Evolutionary conservation across 2,113 vertebrate genomes (phyloP).

Genomic region (Origma solitaria): DNA sequence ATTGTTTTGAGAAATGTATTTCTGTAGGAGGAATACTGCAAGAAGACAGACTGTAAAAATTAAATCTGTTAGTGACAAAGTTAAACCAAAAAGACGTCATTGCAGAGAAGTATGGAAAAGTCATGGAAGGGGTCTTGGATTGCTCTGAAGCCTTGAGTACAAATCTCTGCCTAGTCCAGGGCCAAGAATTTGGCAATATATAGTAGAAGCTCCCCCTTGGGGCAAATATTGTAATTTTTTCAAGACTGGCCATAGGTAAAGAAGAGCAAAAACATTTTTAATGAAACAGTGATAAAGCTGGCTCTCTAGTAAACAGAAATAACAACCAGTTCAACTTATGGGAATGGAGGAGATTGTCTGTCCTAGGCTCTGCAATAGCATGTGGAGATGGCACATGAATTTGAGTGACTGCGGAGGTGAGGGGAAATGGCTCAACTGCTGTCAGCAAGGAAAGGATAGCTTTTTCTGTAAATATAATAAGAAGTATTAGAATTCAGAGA

Average conservation of each 20-base stretch:
- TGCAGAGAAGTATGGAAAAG: background rate
- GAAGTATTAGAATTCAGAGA: background rate
- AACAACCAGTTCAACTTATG: background rate
- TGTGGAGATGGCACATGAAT: background rate
- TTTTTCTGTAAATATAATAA: background rate
- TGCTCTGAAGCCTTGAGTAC: background rate
- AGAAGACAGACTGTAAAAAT: background rate
- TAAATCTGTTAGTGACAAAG: background rate
- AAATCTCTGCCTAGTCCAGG: background rate
- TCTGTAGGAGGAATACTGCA: background rate
- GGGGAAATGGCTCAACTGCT: background rate
- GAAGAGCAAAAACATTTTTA: background rate
- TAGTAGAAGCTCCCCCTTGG: background rate
- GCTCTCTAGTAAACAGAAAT: background rate
- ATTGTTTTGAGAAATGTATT: background rate
- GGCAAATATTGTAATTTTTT: background rate
- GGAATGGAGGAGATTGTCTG: background rate
- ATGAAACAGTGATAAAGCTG: background rate
- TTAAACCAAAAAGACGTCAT: background rate
- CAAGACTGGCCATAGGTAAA: background rate
- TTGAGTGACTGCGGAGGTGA: background rate
- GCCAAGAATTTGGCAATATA: fast-evolving
- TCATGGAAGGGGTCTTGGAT: background rate
- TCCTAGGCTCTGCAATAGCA: background rate
- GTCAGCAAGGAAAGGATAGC: background rate